Evolutionary conservation across 1,140 invertebrate genomes (phyloP), one percentile per base, ranked within the genome.

Genomic region (Coelopa frigida): DNA sequence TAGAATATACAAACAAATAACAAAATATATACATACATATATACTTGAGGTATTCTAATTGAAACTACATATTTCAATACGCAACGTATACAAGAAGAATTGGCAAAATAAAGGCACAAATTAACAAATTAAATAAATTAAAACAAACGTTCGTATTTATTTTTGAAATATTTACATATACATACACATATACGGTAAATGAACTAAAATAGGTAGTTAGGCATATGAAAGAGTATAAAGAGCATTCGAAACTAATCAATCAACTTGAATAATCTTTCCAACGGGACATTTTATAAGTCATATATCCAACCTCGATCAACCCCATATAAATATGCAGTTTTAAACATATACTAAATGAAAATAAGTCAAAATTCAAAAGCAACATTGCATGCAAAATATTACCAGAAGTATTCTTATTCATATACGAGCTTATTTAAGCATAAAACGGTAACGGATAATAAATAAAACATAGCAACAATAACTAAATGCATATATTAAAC

Each of bases 331-430:
- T 29, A 15, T 6, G 21, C 5, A 15, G 21, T 15, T 7, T 38
- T 11, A 20, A 8, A 42, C 31, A 43, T 14, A 32, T 21, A 27
- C 31, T 22, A 21, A 42, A 22, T 32, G 33, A 31, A 20, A 31
- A 27, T 29, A 18, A 6, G 20, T 18, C 27, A 5, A 24, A 40
- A 21, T 38, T 17, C 17, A 21, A 22, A 21, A 8, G 14, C 5
- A 32, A 27, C 33, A 43, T 26, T 26, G 41, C 31, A 43, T 43
- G 31, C 12, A 43, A 43, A 43, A 32, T 43, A 31, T 43, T 43
- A n/a, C n/a, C n/a, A n/a, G n/a, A n/a, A n/a, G n/a, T n/a, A n/a
- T 43, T 43, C 33, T 32, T 18, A 43, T 43, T 43, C 31, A 18
- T 43, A 29, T 26, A 29, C 21, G 31, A 43, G 31, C 33, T 32